A percentile compares a stretch with the other conserved stretches of the same genome.
Conservation (phyloP, 2,113 vertebrate species). For the Carassius gibelio region DNA sequence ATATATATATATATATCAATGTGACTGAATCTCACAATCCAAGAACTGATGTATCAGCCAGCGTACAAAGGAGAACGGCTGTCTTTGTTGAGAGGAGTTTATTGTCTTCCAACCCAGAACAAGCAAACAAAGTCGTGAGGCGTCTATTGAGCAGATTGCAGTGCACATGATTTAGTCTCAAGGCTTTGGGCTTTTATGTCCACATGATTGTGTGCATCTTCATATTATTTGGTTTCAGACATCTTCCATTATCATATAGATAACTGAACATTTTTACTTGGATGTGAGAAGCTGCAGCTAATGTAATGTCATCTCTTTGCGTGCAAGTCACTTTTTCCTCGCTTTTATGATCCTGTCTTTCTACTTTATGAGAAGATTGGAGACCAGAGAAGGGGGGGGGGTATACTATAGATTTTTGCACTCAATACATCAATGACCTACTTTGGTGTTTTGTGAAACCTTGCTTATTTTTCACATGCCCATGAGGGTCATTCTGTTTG, state of each 20-base stretch:
- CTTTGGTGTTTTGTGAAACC: constrained; percentile 38
- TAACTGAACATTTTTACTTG: constrained; percentile 71
- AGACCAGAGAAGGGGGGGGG: constrained; percentile 26
- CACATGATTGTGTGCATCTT: constrained; percentile 63
- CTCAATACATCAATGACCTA: constrained; percentile 45
- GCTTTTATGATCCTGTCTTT: constrained; percentile 55
- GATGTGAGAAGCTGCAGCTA: constrained; percentile 58
- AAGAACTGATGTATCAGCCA: constrained; percentile 26
- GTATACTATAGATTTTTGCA: constrained; percentile 43
- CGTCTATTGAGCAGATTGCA: constrained; percentile 66
- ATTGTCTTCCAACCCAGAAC: constrained; percentile 42
- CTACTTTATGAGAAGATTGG: constrained; percentile 39
- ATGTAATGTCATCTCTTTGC: constrained; percentile 62
- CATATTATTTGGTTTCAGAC: constrained; percentile 64
- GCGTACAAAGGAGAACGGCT: constrained; percentile 11
- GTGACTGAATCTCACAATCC: constrained; percentile 12
- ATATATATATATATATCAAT: constrained; percentile 39
- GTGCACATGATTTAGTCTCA: constrained; percentile 68
- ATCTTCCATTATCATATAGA: constrained; percentile 75
- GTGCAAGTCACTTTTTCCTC: constrained; percentile 29
- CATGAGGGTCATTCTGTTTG: constrained; percentile 8
- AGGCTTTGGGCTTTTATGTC: constrained; percentile 50
- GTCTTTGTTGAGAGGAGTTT: constrained; percentile 46
- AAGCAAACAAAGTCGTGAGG: constrained; percentile 34
- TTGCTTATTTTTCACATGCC: constrained; percentile 39